Evolutionary conservation across 1,140 invertebrate species (phyloP).

Genomic region (Drosophila erecta): DNA sequence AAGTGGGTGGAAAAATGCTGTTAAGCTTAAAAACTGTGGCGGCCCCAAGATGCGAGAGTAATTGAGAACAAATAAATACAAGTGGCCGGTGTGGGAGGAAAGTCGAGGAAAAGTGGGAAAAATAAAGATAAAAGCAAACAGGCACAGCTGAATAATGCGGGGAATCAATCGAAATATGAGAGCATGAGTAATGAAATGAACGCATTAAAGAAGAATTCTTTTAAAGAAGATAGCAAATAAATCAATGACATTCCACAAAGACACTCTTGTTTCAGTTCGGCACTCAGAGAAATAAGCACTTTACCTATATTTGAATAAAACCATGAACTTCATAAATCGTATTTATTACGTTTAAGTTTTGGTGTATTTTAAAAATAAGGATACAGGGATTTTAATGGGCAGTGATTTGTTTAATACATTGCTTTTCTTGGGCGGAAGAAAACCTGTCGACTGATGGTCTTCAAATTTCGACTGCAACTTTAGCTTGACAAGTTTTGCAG

Average conservation of each 20-base stretch:
- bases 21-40: slow-evolving; percentile 70
- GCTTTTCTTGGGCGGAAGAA: too few relatives aligned
- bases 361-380: too few relatives aligned
- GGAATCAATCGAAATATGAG: slow-evolving; percentile 34
- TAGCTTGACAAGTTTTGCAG: background rate
- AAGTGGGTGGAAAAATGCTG: slow-evolving; percentile 61
- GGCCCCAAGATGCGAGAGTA: slow-evolving; percentile 36
- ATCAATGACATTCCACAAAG: slow-evolving; percentile 16
- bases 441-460: too few relatives aligned
- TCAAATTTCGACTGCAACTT: background rate
- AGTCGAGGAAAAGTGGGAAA: background rate
- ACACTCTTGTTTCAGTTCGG: background rate
- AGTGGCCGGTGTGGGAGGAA: slow-evolving; percentile 15
- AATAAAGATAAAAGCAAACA: slow-evolving; percentile 25
- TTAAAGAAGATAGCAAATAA: slow-evolving; percentile 11
- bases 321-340: too few relatives aligned
- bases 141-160: slow-evolving; percentile 16
- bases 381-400: too few relatives aligned
- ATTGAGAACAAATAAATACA: slow-evolving; percentile 67
- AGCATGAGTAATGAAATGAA: slow-evolving; percentile 44
- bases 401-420: too few relatives aligned
- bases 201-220: slow-evolving; percentile 29
- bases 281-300: slow-evolving; percentile 1
- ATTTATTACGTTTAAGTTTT: too few relatives aligned
- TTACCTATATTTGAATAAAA: background rate